phyloP scores from a whole-genome alignment of 2,888 invertebrate species.

The Ligdia adustata region DNA sequence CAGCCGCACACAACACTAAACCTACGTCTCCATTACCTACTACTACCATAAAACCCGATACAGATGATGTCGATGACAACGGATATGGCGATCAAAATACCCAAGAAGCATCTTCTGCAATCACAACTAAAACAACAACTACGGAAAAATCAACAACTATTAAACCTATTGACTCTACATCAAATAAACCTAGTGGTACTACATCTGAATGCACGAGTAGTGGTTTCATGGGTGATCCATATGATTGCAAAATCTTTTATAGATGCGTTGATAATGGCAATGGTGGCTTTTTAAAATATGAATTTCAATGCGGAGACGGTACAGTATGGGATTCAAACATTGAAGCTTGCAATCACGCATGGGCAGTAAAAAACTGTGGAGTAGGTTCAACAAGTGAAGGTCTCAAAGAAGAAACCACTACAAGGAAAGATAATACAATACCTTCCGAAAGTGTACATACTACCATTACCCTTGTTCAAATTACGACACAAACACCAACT shows the following conservation, averaged over 20 bases:
- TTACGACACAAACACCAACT: constrained; percentile 29
- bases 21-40: constrained; percentile 11
- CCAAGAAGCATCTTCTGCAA: constrained; percentile 15
- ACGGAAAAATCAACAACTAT: too few relatives aligned
- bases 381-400: constrained; percentile 27
- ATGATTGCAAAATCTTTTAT: constrained; percentile 85
- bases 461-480: constrained; percentile 32
- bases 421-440: constrained; percentile 28
- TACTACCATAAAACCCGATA: constrained; percentile 1
- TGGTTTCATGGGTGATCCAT: constrained; percentile 85
- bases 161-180: constrained; percentile 4
- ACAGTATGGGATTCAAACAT: constrained; percentile 85
- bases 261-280: constrained; percentile 87
- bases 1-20: constrained; percentile 4
- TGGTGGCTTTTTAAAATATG: constrained; percentile 82
- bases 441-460: constrained; percentile 26
- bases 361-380: constrained; percentile 71
- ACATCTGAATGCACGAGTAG: constrained; percentile 66
- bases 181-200: constrained; percentile 5
- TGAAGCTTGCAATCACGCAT: constrained; percentile 84
- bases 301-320: constrained; percentile 87
- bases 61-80: constrained; percentile 10
- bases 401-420: constrained; percentile 32
- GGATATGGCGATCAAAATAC: constrained; percentile 22
- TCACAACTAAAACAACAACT: constrained; percentile 16